Base-by-base conservation (phyloP, 2,888 invertebrate species). In the Apoderus coryli region DNA sequence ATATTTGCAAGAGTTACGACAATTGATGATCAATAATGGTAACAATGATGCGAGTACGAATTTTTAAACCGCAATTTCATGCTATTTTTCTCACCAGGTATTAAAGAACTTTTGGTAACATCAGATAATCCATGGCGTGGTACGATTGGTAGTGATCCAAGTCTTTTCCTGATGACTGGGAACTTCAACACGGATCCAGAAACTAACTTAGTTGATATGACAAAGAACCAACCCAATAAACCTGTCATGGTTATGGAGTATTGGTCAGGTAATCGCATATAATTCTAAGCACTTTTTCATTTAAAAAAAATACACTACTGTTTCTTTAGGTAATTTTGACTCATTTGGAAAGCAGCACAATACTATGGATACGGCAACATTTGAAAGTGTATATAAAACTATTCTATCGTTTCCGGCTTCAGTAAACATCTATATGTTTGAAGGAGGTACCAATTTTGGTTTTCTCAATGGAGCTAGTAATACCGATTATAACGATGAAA, bases 381-480 rank as follows among this genome's bases (percentile, higher is more conserved):
- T 48, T 28, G 25, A 16, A 12, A 30, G 42, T 7, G 34, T 40
- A 14, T 46, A 44, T 25, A 43, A 46, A 31, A 29, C 31, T 19
- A 48, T 49, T 22, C 25, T 50, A 12, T 32, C 40, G 2, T 52
- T 52, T 40, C 55, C 55, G 3, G 68, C 69, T 5, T 72, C 76
- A 27, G 72, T 90, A 19, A 92, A 86, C 48, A 72, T 90, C 45
- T 93, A 90, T 52, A 85, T 92, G 80, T 89, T 88, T 57, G 77
- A 75, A 47, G 92, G 92, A 9, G 90, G 92, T 28, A 81, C 82
- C 1, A 89, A 84, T 49, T 84, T 77, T 49, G 84, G 73, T 31
- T 86, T 76, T 45, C 73, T 52, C 24, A 56, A 52, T 35, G 56
- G 56, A 14, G 46, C 41, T 10, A 45, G 41, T n/a, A 41, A 38